These are phyloP conservation scores for Bradypodion pumilum DNA, from an alignment of 2,797 vertebrate genomes.

Conservation along the genomic window DNA sequence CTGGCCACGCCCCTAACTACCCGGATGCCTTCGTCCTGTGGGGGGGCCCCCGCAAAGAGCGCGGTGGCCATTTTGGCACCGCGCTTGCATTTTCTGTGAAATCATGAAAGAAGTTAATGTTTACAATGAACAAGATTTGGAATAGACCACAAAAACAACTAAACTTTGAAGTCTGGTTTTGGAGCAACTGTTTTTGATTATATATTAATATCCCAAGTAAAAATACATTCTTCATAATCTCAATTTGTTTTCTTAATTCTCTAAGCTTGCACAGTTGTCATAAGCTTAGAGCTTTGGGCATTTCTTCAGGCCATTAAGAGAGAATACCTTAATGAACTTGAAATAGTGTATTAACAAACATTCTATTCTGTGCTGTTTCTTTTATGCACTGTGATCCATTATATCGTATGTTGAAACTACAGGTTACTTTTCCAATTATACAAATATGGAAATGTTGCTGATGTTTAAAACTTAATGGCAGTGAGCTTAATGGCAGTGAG, in stretches of 20 bases:
- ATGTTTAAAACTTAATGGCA: conserved; percentile 14
- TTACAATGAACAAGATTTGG: conserved; percentile 37
- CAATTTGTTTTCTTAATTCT: not conserved
- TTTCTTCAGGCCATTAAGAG: not conserved
- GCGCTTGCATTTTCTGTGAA: conserved; percentile 32
- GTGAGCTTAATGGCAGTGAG: conserved; percentile 2
- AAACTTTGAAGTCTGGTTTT: not conserved
- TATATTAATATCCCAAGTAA: not conserved
- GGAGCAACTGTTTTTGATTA: not conserved
- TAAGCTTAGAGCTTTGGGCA: not conserved
- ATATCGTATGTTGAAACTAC: not conserved
- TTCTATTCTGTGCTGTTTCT: not conserved
- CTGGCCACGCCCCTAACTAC: too few relatives aligned
- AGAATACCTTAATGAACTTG: not conserved
- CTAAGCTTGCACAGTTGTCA: not conserved
- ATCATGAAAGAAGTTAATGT: conserved; percentile 33
- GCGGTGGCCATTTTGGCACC: too few relatives aligned
- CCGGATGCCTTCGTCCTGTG: too few relatives aligned
- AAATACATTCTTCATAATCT: not conserved
- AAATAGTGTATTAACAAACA: conserved; percentile 2
- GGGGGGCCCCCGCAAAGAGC: too few relatives aligned
- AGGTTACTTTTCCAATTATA: not conserved
- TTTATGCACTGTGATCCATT: conserved; percentile 13
- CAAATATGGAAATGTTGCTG: conserved; percentile 15
- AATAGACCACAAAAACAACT: conserved; percentile 34